Conservation (phyloP, 2,888 invertebrate species). For the Drosophila robusta region DNA sequence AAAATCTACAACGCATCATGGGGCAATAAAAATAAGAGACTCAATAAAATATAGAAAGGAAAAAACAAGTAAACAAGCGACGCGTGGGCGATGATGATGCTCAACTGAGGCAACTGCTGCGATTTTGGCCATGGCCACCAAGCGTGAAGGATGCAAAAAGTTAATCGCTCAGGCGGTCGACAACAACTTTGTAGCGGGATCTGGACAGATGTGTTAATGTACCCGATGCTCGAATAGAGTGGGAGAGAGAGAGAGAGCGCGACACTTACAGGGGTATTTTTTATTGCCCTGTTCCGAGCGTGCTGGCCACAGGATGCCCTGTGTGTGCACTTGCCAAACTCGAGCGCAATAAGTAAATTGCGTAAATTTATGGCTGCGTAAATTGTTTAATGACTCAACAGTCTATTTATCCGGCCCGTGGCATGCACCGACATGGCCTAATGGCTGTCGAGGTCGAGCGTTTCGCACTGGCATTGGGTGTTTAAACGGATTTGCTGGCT, state of each 20-base stretch:
- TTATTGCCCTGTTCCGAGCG: slow-evolving; percentile 58
- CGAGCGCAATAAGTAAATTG: slow-evolving; percentile 80
- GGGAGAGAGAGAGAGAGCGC: too few relatives aligned
- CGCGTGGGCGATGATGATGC: slow-evolving; percentile 54
- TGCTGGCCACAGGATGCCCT: slow-evolving; percentile 33
- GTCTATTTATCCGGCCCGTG: slow-evolving; percentile 68
- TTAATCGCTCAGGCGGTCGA: slow-evolving; percentile 83
- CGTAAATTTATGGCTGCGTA: slow-evolving; percentile 82
- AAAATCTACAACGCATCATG: slow-evolving; percentile 53
- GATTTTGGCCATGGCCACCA: slow-evolving; percentile 40
- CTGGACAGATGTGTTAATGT: slow-evolving; percentile 77
- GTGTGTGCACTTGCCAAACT: slow-evolving; percentile 39
- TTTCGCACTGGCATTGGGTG: background rate
- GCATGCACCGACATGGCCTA: slow-evolving; percentile 68
- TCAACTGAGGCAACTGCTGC: slow-evolving; percentile 12
- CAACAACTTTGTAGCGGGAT: slow-evolving; percentile 63
- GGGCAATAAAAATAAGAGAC: slow-evolving; percentile 45
- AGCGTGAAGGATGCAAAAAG: slow-evolving; percentile 77
- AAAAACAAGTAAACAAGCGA: slow-evolving; percentile 59
- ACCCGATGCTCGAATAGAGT: background rate
- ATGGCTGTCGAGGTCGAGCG: slow-evolving; percentile 52
- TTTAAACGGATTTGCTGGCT: slow-evolving; percentile 10
- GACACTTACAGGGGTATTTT: slow-evolving; percentile 58
- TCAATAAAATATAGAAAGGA: background rate
- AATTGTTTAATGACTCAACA: slow-evolving; percentile 80